phyloP scores from a whole-genome alignment of 2,113 vertebrate genomes.

The Lepus timidus region DNA sequence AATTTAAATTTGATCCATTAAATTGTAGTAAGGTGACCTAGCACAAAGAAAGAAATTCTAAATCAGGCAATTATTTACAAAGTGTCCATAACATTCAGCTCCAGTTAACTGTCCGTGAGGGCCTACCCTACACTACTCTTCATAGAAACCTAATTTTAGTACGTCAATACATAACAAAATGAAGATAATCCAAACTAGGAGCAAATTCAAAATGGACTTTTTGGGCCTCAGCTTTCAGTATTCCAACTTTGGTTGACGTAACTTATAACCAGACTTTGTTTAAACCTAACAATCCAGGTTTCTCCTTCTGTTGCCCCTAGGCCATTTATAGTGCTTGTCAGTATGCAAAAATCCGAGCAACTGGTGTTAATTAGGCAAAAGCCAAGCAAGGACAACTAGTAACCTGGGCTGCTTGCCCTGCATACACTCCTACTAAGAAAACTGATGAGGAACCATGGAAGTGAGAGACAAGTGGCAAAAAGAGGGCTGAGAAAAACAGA shows the following conservation, averaged over 20 bases:
- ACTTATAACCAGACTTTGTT: conserved; percentile 45
- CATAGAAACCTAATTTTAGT: neutral
- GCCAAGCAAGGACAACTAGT: conserved; percentile 47
- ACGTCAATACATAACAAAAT: neutral
- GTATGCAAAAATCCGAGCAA: neutral
- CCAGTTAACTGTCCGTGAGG: neutral
- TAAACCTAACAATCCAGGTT: neutral
- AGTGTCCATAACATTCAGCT: neutral
- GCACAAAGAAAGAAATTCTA: neutral
- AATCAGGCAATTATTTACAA: conserved; percentile 46
- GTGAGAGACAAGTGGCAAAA: conserved; percentile 19
- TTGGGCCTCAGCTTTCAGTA: neutral
- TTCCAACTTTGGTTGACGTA: conserved; percentile 5
- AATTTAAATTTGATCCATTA: conserved; percentile 56
- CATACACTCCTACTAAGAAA: conserved; percentile 23
- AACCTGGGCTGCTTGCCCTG: neutral
- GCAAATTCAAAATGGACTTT: neutral
- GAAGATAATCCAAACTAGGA: neutral
- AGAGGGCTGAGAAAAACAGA: conserved; percentile 15
- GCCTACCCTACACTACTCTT: neutral
- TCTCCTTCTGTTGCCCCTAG: neutral
- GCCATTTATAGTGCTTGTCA: neutral
- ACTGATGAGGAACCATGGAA: neutral
- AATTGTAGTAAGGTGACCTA: conserved; percentile 36
- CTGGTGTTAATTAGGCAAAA: neutral